Evolutionary conservation across 2,113 vertebrate species (phyloP).

Genomic region (Rousettus leschenaultii): DNA sequence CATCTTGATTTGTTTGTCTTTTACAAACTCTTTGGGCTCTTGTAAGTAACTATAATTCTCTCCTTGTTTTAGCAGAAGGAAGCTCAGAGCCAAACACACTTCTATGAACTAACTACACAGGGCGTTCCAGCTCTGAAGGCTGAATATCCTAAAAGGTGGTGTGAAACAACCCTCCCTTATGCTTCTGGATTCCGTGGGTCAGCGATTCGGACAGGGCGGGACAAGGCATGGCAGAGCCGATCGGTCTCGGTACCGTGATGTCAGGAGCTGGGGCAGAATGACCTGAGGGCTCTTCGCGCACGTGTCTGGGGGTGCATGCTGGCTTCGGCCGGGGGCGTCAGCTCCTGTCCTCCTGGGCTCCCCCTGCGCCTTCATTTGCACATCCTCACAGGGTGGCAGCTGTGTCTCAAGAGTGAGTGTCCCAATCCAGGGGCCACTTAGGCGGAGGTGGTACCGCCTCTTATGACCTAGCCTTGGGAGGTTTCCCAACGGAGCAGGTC

Average conservation of each 20-base stretch:
- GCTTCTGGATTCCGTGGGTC: neutral
- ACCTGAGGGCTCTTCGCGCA: rapidly evolving
- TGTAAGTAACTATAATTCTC: neutral
- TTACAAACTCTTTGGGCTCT: neutral
- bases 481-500: neutral
- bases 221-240: rapidly evolving
- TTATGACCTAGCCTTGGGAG: neutral
- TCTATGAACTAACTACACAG: neutral
- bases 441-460: neutral
- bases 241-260: rapidly evolving
- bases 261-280: rapidly evolving
- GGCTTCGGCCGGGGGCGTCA: neutral
- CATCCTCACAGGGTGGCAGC: neutral
- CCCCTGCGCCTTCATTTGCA: neutral
- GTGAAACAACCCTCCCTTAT: neutral
- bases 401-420: neutral
- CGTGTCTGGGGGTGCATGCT: neutral
- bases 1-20: neutral
- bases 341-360: neutral
- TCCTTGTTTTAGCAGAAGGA: constrained; percentile 29
- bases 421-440: rapidly evolving
- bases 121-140: neutral
- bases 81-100: neutral
- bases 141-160: neutral
- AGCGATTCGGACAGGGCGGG: rapidly evolving